Base-by-base conservation (phyloP, 2,888 invertebrate genomes). In the Augiades crinisus region DNA sequence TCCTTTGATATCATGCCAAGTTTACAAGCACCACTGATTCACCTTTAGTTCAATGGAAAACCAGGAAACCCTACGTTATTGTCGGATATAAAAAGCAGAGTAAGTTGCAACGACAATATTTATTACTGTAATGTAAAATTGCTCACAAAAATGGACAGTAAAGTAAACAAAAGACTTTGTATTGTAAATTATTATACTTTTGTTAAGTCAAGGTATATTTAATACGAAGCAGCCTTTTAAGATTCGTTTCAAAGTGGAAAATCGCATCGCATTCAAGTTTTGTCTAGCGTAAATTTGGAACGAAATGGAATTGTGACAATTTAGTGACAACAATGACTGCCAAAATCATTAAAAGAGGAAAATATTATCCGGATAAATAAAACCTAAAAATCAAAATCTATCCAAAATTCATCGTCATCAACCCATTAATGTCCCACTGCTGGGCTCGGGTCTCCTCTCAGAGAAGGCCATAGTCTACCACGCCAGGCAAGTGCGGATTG, bases 1-100 rank as follows among this genome's bases (percentile, higher is more conserved):
- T 50, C 13, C 40, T 50, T 50, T 50, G 49, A 50, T 24, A 43
- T n/a, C 17, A 8, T 34, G 49, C 49, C 49, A 49, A 49, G 34
- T 41, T 44, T 5, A 43, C 41, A 34, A 27, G 41, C 34, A 27
- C 21, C 22, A 27, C 12, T 8, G 17, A 34, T 34, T 24, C 34
- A 41, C 31, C 33, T 33, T 38, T 33, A 12, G 31, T 14, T 30
- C 14, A 12, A 16, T 34, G 16, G 30, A 12, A 19, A 40, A 24
- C 12, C 5, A 2, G 16, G n/a, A n/a, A 19, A 4, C 5, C 5
- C 19, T 19, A 5, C 19, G 5, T 19, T 19, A 19, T 19, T 19
- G 5, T 19, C 19, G 19, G 5, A 19, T 19, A 19, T 19, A 10
- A 27, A 27, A 27, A 1, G 27, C n/a, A n/a, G n/a, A 27, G 5